These are phyloP conservation scores for Athripsodes cinereus DNA, from an alignment of 2,888 invertebrate species.

Conservation along the genomic window DNA sequence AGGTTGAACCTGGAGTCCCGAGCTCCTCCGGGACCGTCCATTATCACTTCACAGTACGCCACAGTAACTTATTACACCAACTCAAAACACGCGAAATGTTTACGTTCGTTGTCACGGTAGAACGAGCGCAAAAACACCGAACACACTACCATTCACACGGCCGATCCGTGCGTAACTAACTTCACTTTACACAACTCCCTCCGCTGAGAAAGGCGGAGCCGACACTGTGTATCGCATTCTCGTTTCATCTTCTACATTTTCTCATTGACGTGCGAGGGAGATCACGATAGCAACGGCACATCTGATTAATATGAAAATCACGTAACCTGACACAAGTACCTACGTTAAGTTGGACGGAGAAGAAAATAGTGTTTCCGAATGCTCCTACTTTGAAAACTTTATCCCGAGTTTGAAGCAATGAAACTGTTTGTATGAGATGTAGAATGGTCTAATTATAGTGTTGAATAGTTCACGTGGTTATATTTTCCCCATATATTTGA, in stretches of 20 bases:
- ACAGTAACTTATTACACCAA: conserved; percentile 40
- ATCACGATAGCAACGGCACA: conserved; percentile 33
- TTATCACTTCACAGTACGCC: conserved; percentile 60
- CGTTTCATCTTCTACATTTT: background rate
- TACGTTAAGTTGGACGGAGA: conserved; percentile 44
- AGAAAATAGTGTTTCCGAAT: conserved; percentile 26
- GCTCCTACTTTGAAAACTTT: conserved; percentile 15
- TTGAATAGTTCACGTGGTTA: too few relatives aligned
- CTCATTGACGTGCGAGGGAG: conserved; percentile 32
- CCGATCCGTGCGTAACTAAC: conserved; percentile 55
- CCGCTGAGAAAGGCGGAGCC: conserved; percentile 33
- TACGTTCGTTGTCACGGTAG: conserved; percentile 48
- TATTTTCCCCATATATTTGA: too few relatives aligned
- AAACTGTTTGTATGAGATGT: background rate
- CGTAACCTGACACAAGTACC: conserved; percentile 53
- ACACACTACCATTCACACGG: conserved; percentile 41
- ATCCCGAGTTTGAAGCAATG: conserved; percentile 5
- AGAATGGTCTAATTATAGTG: too few relatives aligned
- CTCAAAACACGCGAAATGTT: conserved; percentile 35
- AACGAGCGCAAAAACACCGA: conserved; percentile 42
- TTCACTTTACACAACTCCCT: conserved; percentile 42
- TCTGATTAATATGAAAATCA: conserved; percentile 25
- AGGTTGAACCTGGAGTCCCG: conserved; percentile 87
- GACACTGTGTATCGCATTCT: conserved; percentile 30
- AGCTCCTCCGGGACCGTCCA: conserved; percentile 85